Percentiles rank a stretch among this genome's conserved stretches.
These are phyloP conservation scores for Danio tinwini DNA, from an alignment of 2,797 vertebrate species.

Conservation along the genomic window DNA sequence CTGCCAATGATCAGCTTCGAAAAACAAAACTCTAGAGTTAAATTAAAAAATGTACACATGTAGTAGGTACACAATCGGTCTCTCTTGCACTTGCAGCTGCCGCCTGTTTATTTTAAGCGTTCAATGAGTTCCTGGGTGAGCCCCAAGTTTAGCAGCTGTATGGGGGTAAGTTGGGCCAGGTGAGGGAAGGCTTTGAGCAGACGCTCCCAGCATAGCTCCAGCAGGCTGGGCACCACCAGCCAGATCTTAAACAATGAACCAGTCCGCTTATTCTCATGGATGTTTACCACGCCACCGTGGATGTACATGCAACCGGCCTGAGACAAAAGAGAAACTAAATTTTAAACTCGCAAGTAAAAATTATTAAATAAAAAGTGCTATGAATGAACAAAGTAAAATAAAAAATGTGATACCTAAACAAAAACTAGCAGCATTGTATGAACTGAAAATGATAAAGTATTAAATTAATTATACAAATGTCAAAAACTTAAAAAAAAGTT, in stretches of 20 bases:
- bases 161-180: constrained; percentile 83
- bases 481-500: no score
- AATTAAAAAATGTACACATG: constrained; percentile 28
- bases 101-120: constrained; percentile 86
- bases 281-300: constrained; percentile 97
- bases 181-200: constrained; percentile 90
- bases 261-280: constrained; percentile 96
- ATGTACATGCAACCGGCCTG: constrained; percentile 99
- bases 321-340: not conserved
- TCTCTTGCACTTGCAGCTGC: constrained; percentile 14
- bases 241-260: constrained; percentile 98
- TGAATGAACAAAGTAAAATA: no score
- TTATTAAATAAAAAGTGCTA: no score
- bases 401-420: no score
- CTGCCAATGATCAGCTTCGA: constrained; percentile 13
- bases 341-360: no score
- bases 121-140: constrained; percentile 96
- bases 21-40: not conserved
- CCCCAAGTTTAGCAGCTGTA: constrained; percentile 94
- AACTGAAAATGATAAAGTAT: no score
- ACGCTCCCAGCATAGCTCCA: constrained; percentile 98
- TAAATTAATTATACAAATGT: no score
- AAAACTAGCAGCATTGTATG: not conserved
- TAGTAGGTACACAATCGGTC: constrained; percentile 11
- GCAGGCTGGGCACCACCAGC: constrained; percentile 93